Conservation (phyloP, 2,888 invertebrate genomes). For the Harmothoe impar region DNA sequence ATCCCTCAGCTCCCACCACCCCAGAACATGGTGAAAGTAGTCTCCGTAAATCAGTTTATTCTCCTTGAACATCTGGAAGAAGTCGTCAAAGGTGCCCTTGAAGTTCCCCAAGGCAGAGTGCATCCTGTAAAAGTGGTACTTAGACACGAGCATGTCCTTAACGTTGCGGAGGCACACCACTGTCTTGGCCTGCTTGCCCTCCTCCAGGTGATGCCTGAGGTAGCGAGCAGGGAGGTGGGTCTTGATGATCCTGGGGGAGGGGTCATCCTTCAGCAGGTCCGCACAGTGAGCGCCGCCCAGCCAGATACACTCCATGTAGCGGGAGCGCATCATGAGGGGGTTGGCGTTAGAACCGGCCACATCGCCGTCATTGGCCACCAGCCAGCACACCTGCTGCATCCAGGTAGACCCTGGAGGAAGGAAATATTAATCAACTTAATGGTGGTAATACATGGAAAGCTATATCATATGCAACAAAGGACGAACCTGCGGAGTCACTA, state of each 20-base stretch:
- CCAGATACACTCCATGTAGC: conserved; percentile 45
- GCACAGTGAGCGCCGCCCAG: not conserved
- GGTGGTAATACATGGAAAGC: no score
- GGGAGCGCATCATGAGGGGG: conserved; percentile 73
- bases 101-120: conserved; percentile 50
- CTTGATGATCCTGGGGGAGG: conserved; percentile 61
- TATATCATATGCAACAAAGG: no score
- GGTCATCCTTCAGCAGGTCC: not conserved
- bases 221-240: conserved; percentile 59
- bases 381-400: conserved; percentile 83
- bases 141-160: conserved; percentile 65
- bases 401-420: conserved; percentile 83
- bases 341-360: conserved; percentile 77
- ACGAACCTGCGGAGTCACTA: no score
- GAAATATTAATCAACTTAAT: not conserved
- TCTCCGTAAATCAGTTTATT: conserved; percentile 59
- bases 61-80: conserved; percentile 61
- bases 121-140: conserved; percentile 66
- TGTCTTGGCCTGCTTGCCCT: not conserved
- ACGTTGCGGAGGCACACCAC: conserved; percentile 59
- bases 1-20: conserved; percentile 64
- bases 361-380: conserved; percentile 82
- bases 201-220: not conserved
- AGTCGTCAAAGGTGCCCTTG: conserved; percentile 57
- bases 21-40: conserved; percentile 62